A percentile compares a stretch with the other conserved stretches of the same genome.
Evolutionary conservation across 2,113 vertebrate species (phyloP).

Genomic region (Mesembrinibis cayennensis): DNA sequence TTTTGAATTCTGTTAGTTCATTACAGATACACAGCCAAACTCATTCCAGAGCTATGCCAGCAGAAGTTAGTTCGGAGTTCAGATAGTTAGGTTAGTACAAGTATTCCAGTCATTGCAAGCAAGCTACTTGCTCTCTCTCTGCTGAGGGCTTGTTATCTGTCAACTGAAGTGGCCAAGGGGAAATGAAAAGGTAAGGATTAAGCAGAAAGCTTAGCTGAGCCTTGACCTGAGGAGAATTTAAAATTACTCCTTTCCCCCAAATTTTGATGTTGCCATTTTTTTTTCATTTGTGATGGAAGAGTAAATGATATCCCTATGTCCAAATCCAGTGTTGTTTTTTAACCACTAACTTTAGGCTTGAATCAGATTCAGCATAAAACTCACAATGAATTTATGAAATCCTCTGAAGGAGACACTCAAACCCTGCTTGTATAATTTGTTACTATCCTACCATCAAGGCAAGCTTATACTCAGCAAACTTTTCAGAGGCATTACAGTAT

Average conservation of each 20-base stretch:
- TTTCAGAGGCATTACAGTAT: neutral
- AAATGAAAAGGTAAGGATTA: neutral
- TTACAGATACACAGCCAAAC: neutral
- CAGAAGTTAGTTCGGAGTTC: neutral
- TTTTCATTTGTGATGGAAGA: neutral
- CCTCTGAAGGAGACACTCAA: neutral
- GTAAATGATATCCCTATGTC: neutral
- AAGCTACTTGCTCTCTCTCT: neutral
- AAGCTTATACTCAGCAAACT: neutral
- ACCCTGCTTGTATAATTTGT: neutral
- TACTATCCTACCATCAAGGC: neutral
- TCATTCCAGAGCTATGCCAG: neutral
- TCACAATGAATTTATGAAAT: neutral
- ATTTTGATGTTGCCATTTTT: neutral
- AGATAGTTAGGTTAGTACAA: neutral
- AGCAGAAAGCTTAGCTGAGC: neutral
- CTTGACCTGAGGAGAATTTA: neutral
- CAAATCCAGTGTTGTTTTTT: neutral
- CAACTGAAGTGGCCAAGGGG: neutral
- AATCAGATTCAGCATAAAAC: neutral
- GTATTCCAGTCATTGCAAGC: neutral
- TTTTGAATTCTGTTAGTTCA: neutral
- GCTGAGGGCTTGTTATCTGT: neutral
- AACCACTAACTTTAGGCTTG: neutral
- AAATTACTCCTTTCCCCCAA: neutral